phyloP scores from a whole-genome alignment of 2,797 vertebrate genomes.

The Agapornis canus region DNA sequence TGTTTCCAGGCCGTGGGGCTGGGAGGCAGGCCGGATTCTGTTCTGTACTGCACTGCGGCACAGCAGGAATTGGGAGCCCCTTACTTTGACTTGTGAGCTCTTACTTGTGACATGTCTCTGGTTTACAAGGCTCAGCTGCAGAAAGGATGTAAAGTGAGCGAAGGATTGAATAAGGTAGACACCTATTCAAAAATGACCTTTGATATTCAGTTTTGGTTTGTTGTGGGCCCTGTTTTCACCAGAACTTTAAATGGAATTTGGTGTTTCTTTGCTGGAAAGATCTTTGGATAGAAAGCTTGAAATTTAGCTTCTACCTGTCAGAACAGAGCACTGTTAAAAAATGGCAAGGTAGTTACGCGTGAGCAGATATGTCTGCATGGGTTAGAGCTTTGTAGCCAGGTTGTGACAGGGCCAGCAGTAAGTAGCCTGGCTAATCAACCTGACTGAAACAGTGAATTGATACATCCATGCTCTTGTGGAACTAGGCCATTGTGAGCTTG shows the following conservation, averaged over 20 bases:
- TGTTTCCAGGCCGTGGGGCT: background rate
- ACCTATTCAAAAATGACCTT: background rate
- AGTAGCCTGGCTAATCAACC: background rate
- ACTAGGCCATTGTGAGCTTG: background rate
- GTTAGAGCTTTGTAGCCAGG: background rate
- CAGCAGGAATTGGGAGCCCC: background rate
- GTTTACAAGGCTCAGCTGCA: background rate
- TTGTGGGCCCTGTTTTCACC: background rate
- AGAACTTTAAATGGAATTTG: background rate
- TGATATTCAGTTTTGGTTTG: background rate
- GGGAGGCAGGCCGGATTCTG: background rate
- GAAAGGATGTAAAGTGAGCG: background rate
- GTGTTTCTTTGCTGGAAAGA: background rate
- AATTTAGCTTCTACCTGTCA: constrained; percentile 1
- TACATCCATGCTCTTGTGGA: background rate
- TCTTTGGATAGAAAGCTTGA: background rate
- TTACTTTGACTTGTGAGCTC: background rate
- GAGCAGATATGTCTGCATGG: background rate
- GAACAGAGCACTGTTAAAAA: background rate
- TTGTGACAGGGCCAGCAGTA: background rate
- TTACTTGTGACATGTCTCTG: background rate
- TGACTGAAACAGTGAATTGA: background rate
- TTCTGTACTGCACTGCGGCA: background rate
- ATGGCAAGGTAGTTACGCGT: background rate
- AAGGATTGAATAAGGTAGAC: background rate